A percentile compares a stretch with the other conserved stretches of the same genome.
These are phyloP conservation scores for Philaenus spumarius DNA, from an alignment of 1,140 invertebrate genomes.

Conservation along the genomic window DNA sequence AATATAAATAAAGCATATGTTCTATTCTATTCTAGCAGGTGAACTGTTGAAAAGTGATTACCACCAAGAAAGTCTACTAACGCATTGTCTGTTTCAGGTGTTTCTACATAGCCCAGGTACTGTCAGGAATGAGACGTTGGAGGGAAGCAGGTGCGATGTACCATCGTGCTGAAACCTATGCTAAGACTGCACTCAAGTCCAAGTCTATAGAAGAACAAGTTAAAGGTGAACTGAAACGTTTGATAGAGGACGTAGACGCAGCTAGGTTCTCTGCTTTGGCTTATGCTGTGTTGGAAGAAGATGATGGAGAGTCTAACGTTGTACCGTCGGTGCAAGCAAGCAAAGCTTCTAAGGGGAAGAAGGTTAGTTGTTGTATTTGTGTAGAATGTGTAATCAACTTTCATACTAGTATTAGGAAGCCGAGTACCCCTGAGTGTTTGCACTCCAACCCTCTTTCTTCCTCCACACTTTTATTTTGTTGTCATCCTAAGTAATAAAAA, in stretches of 20 bases:
- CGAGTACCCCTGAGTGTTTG: no score
- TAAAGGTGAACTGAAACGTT: conserved; percentile 44
- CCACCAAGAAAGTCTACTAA: no score
- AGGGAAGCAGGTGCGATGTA: conserved; percentile 82
- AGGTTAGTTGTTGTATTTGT: conserved; percentile 6
- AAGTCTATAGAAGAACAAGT: not conserved
- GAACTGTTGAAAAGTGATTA: no score
- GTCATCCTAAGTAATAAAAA: no score
- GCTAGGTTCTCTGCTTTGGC: conserved; percentile 76
- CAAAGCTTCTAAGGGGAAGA: conserved; percentile 5
- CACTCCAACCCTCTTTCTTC: no score
- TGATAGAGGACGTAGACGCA: conserved; percentile 59
- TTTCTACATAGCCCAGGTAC: conserved; percentile 83
- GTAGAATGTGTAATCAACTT: no score
- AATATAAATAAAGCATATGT: no score
- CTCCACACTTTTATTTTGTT: no score
- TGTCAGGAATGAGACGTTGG: conserved; percentile 75
- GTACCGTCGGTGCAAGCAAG: conserved; percentile 5
- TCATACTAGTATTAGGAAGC: no score
- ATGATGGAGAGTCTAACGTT: conserved; percentile 42
- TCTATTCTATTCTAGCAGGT: no score
- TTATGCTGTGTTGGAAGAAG: conserved; percentile 72
- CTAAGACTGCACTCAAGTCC: conserved; percentile 36
- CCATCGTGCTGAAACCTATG: conserved; percentile 57
- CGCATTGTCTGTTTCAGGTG: conserved; percentile 54